A percentile compares a stretch with the other conserved stretches of the same genome.
phyloP scores from a whole-genome alignment of 2,797 vertebrate species.

The Molossus molossus region DNA sequence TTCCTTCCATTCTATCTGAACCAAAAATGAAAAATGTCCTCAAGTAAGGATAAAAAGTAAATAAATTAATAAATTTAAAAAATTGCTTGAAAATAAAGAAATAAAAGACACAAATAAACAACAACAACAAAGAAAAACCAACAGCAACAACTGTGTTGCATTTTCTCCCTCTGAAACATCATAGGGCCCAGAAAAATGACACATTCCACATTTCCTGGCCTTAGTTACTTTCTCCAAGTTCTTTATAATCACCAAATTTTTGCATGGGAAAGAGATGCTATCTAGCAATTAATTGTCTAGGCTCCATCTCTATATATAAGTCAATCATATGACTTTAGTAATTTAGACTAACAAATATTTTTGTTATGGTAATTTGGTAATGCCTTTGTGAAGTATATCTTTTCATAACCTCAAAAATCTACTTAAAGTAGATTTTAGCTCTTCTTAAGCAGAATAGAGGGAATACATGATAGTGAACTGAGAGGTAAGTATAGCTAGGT shows the following conservation, averaged over 20 bases:
- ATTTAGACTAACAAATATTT: not conserved
- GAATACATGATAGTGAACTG: not conserved
- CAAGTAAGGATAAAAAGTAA: no score
- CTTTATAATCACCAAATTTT: not conserved
- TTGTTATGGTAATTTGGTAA: not conserved
- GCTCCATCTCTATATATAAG: not conserved
- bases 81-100: not conserved
- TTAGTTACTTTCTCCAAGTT: not conserved
- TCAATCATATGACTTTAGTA: not conserved
- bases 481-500: not conserved
- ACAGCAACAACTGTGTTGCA: not conserved
- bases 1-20: no score
- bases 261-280: not conserved
- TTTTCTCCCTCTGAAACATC: not conserved
- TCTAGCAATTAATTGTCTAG: not conserved
- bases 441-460: not conserved
- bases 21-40: no score
- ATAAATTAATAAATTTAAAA: not conserved
- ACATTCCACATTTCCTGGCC: not conserved
- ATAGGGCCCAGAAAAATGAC: not conserved
- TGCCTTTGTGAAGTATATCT: not conserved
- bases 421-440: not conserved
- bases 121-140: not conserved
- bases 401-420: not conserved
- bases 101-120: not conserved